Evolutionary conservation across 2,888 invertebrate genomes (phyloP).

Genomic region (Drepanosiphum platanoidis): DNA sequence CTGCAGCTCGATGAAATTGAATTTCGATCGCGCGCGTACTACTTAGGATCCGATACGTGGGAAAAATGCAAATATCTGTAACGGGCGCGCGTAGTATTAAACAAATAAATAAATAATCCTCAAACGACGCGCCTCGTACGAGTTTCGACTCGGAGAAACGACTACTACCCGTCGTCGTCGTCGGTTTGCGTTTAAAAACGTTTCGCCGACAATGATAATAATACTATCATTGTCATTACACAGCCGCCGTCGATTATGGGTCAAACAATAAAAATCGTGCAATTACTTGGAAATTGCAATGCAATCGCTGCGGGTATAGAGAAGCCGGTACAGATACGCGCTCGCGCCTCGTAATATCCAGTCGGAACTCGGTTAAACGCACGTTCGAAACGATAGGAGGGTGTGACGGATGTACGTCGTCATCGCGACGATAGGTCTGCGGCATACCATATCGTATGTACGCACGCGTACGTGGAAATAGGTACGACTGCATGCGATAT

Average conservation of each 20-base stretch:
- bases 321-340: not conserved
- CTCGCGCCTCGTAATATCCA: not conserved
- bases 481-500: not conserved
- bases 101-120: not conserved
- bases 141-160: not conserved
- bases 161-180: not conserved
- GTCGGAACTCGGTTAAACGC: not conserved
- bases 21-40: not conserved
- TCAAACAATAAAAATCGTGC: constrained; percentile 40
- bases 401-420: constrained; percentile 11
- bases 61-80: constrained; percentile 1
- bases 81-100: not conserved
- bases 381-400: not conserved
- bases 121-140: not conserved
- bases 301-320: not conserved
- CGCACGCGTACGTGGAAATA: not conserved
- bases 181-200: not conserved
- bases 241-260: not conserved
- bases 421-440: not conserved
- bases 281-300: constrained; percentile 13
- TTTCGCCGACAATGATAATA: not conserved
- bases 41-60: not conserved
- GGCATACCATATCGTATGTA: too few relatives aligned
- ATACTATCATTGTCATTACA: not conserved
- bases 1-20: not conserved